Base-by-base conservation (phyloP, 2,113 vertebrate species). In the Mustela lutreola region DNA sequence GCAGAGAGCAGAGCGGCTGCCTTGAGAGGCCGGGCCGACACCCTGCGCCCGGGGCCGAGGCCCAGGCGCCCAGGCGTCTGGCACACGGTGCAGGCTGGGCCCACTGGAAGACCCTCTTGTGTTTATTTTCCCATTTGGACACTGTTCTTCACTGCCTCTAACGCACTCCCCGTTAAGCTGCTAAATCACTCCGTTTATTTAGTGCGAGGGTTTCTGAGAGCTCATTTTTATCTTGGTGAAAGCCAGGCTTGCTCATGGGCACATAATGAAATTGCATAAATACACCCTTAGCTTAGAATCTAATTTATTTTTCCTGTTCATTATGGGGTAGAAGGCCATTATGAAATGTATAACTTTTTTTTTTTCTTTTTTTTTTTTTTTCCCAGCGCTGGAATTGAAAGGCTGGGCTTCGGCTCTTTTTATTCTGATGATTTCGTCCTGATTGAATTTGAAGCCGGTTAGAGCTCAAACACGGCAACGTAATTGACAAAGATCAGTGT, bases 301-400 rank as follows among this genome's bases (percentile, higher is more conserved):
- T 99, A 99, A 99, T 99, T 99, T 98, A 99, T 99, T 99, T 99
- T 98, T 98, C 98, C 98, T 99, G 99, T 99, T 99, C 99, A 99
- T 99, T 99, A 99, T 95, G 98, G 98, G 98, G 98, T 98, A 99
- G 99, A 99, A 99, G 98, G 98, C 99, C 98, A 98, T 99, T 99
- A 99, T 99, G 99, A 99, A 98, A 99, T 98, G 98, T 99, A 98
- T 98, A 98, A 99, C 98, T 98, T 98, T 98, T 97, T 96, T 91
- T 11, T 98, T 98, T 98, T 36, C n/a, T n/a, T n/a, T n/a, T n/a
- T n/a, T 39, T 97, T 96, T 91, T 11, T 62, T 39, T 24, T n/a
- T 53, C 84, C 97, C 95, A 97, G 98, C 95, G 98, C 98, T 98
- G 98, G 98, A 98, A 99, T 98, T 98, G 98, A 98, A 99, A 99